phyloP scores from a whole-genome alignment of 2,113 vertebrate species.

The cat (Felis catus) region F.catus_Fca126_mat1.0 CM031412.1:222658501-222659000 shows the following conservation, averaged over 20 bases:
- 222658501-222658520: no score
- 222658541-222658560: no score
- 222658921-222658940: neutral
- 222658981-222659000: neutral
- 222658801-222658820: neutral
- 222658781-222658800: neutral
- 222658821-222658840: neutral
- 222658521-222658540: no score
- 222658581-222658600: no score
- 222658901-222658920: neutral
- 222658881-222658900: neutral
- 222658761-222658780: neutral
- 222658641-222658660: no score
- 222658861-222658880: neutral
- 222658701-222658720: no score
- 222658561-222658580: no score
- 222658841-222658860: neutral
- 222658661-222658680: no score
- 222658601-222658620: no score
- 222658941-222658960: neutral
- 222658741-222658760: neutral
- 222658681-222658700: no score
- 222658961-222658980: neutral
- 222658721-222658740: neutral
- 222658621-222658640: no score